A percentile compares a stretch with the other conserved stretches of the same genome.
These are phyloP conservation scores for Motacilla alba DNA, from an alignment of 2,113 vertebrate genomes.

Conservation along the genomic window DNA sequence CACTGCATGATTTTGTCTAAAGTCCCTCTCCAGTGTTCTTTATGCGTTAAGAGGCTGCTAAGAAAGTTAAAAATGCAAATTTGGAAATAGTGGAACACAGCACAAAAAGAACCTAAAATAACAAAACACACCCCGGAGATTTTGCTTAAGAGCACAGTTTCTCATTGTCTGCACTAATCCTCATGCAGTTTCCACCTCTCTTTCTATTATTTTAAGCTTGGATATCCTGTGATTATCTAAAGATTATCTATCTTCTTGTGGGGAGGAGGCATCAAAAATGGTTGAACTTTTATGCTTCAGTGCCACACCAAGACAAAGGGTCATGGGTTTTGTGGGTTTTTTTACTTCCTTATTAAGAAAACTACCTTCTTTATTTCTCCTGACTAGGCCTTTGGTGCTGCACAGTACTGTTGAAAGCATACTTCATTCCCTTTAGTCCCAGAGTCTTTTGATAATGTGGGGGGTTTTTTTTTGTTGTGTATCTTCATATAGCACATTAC, in stretches of 20 bases:
- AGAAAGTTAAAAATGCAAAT: background rate
- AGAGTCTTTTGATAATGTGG: background rate
- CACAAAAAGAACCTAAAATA: background rate
- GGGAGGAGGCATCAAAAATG: background rate
- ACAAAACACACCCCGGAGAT: background rate
- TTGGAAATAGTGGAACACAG: background rate
- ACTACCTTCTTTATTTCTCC: background rate
- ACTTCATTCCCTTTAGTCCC: background rate
- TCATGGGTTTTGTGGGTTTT: background rate
- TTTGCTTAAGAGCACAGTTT: background rate
- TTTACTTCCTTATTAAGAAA: background rate
- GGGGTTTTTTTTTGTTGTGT: background rate
- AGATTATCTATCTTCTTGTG: background rate
- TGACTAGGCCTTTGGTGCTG: background rate
- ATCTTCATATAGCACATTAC: background rate
- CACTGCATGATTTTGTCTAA: background rate
- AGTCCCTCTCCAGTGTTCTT: background rate
- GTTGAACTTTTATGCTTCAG: background rate
- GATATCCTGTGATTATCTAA: background rate
- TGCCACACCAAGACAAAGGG: background rate
- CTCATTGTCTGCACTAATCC: background rate
- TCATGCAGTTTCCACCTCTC: background rate
- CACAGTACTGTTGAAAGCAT: background rate
- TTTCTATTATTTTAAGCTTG: background rate
- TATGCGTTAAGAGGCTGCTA: background rate